phyloP scores from a whole-genome alignment of 2,888 invertebrate genomes.

The Drosophila austrosaltans region DNA sequence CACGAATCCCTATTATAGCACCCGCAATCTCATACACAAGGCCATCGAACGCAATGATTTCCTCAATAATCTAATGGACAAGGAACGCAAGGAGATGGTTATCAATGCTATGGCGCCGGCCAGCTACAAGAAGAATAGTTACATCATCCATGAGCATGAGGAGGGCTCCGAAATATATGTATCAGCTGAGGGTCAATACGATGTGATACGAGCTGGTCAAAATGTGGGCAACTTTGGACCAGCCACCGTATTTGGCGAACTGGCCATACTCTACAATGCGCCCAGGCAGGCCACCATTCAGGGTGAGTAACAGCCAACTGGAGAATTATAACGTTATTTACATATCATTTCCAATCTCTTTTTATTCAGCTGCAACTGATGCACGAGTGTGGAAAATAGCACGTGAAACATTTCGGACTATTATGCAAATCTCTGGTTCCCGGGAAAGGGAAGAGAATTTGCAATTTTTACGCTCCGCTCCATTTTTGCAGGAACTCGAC shows the following conservation, averaged over 20 bases:
- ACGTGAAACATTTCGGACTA: slow-evolving; percentile 92
- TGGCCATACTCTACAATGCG: slow-evolving; percentile 97
- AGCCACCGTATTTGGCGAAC: slow-evolving; percentile 94
- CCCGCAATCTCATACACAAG: slow-evolving; percentile 87
- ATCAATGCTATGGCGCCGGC: slow-evolving; percentile 92
- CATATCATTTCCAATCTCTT: not conserved
- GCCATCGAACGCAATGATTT: slow-evolving; percentile 93
- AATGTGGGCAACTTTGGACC: slow-evolving; percentile 91
- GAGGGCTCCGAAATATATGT: slow-evolving; percentile 94
- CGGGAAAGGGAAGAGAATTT: slow-evolving; percentile 93
- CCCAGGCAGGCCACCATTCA: slow-evolving; percentile 94
- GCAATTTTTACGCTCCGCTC: slow-evolving; percentile 92
- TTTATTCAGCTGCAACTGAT: slow-evolving; percentile 87
- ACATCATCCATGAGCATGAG: slow-evolving; percentile 91
- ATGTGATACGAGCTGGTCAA: slow-evolving; percentile 92
- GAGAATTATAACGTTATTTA: not conserved
- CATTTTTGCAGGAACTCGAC: slow-evolving; percentile 89
- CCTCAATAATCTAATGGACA: slow-evolving; percentile 90
- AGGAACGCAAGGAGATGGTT: slow-evolving; percentile 89
- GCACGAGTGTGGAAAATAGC: slow-evolving; percentile 95
- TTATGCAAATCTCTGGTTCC: slow-evolving; percentile 93
- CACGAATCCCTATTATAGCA: slow-evolving; percentile 81
- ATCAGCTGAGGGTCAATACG: slow-evolving; percentile 92
- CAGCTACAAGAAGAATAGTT: slow-evolving; percentile 87
- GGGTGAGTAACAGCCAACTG: slow-evolving; percentile 84